Conservation (phyloP, 1,140 invertebrate genomes). For the Melipona quadrifasciata region DNA sequence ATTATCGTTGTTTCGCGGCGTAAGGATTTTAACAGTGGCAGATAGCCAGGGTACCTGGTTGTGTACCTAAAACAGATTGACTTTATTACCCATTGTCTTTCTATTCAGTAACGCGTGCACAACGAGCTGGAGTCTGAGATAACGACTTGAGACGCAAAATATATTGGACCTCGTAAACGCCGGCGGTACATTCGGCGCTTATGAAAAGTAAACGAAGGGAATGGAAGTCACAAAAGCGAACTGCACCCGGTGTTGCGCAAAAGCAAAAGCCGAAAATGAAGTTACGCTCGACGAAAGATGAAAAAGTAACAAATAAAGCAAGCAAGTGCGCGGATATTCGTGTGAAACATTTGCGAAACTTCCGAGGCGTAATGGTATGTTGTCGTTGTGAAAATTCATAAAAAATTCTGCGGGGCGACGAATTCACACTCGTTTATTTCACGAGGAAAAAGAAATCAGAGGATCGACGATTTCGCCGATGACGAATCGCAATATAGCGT, state of each 20-base stretch:
- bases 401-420: background rate
- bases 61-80: background rate
- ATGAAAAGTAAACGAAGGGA: conserved; percentile 24
- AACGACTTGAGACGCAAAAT: conserved; percentile 1
- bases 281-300: background rate
- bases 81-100: conserved; percentile 7
- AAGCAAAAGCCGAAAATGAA: background rate
- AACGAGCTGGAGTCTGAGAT: background rate
- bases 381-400: background rate
- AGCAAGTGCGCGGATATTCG: background rate
- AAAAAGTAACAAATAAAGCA: background rate
- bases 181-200: background rate
- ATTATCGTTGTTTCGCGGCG: background rate
- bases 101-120: background rate
- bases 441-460: background rate
- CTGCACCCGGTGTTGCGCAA: background rate
- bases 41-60: background rate
- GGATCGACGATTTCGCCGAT: background rate
- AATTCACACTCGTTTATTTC: background rate
- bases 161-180: background rate
- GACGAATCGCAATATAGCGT: background rate
- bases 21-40: background rate
- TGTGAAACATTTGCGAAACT: background rate
- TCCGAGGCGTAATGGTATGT: background rate
- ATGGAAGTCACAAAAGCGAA: background rate